Percentiles rank a stretch among this genome's conserved stretches.
Evolutionary conservation across 2,113 vertebrate genomes (phyloP).

Genomic region (Zingel zingel): DNA sequence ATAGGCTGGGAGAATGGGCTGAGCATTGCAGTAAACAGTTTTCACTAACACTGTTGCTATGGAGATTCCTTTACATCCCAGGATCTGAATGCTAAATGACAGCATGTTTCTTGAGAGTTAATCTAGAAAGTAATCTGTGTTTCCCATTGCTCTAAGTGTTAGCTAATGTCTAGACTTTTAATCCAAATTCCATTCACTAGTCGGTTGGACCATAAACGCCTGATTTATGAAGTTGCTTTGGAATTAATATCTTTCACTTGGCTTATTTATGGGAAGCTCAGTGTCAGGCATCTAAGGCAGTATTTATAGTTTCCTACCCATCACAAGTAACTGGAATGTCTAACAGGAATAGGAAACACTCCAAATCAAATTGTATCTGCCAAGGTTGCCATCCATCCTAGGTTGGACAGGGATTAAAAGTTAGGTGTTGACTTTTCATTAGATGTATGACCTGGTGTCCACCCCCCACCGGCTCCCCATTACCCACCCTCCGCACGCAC

Average conservation of each 20-base stretch:
- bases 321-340: constrained; percentile 65
- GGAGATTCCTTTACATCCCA: constrained; percentile 86
- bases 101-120: constrained; percentile 63
- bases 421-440: constrained; percentile 72
- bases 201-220: constrained; percentile 62
- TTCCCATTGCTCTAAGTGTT: constrained; percentile 66
- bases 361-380: constrained; percentile 71
- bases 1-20: constrained; percentile 84
- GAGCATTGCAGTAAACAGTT: constrained; percentile 78
- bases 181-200: constrained; percentile 56
- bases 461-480: constrained; percentile 12
- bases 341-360: constrained; percentile 61
- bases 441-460: constrained; percentile 54
- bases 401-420: constrained; percentile 67
- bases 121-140: constrained; percentile 76
- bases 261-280: constrained; percentile 78
- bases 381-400: constrained; percentile 77
- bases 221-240: constrained; percentile 83
- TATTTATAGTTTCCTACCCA: constrained; percentile 76
- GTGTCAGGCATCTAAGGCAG: constrained; percentile 61
- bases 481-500: constrained; percentile 16
- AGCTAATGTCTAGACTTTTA: constrained; percentile 78
- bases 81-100: constrained; percentile 76
- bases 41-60: constrained; percentile 86
- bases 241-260: constrained; percentile 79